Evolutionary conservation across 2,888 invertebrate genomes (phyloP), one percentile per base, ranked within the genome.

Genomic region (Listrodromus nycthemerus): DNA sequence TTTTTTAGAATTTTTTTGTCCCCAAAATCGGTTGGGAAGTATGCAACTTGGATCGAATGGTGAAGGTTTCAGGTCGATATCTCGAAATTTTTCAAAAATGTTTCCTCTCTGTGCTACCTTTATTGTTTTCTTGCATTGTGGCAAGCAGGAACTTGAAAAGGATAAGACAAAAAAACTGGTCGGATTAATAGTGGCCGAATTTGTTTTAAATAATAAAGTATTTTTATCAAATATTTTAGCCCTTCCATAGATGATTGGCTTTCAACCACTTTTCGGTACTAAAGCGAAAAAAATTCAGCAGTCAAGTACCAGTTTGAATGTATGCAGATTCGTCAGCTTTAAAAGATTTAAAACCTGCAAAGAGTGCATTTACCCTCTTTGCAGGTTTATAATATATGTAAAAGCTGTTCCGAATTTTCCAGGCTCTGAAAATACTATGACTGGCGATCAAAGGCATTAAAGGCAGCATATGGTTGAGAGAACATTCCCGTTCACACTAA

Each of bases 401-500:
- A 24, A 41, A 73, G 65, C 65, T 27, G 58, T 80, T 55, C 7
- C 1, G 21, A 63, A 63, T 70, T 41, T 61, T 30, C 30, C 67
- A 55, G 52, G 41, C 30, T 50, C 19, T 52, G 37, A 41, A 65
- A 70, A 63, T 63, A 63, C 67, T 83, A 69, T 76, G 61, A 77
- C 61, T 66, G 55, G 3, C 73, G 83, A 77, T 83, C 71, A 77
- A 80, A 83, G 76, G 33, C 33, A 58, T 67, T 80, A 67, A 30
- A 52, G 65, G 61, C 30, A 33, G 52, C 21, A n/a, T 27, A 13
- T 19, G 19, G 70, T n/a, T 30, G 10, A 50, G 8, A 55, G 63
- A 81, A 65, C 66, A 69, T 73, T 84, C 27, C 37, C 55, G 55
- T 63, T 69, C 67, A 45, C 67, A 24, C 45, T 24, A 27, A 50